Evolutionary conservation across 1,140 invertebrate species (phyloP).

Genomic region (Aricia agestis): DNA sequence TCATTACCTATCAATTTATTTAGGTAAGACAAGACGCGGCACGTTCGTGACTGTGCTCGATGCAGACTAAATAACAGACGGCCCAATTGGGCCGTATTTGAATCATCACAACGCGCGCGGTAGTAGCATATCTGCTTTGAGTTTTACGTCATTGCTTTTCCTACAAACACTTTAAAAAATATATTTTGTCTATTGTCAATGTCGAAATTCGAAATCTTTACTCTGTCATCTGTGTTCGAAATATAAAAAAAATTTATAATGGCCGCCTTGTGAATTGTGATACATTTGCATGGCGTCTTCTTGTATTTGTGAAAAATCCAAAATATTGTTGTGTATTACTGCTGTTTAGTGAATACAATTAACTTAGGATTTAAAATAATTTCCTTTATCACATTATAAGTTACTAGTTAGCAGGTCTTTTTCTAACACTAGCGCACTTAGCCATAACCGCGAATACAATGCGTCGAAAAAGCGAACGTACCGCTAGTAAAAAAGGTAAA

Average conservation of each 20-base stretch:
- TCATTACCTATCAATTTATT: no score
- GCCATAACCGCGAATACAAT: slow-evolving; percentile 32
- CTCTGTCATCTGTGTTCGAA: background rate
- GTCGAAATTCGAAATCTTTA: no score
- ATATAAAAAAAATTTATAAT: background rate
- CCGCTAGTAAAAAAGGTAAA: slow-evolving; percentile 53
- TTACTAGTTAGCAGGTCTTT: background rate
- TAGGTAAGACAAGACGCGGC: no score
- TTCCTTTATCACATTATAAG: background rate
- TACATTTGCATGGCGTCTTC: slow-evolving; percentile 1
- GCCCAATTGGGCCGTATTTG: no score
- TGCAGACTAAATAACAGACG: no score
- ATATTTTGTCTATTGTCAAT: no score
- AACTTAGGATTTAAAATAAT: background rate
- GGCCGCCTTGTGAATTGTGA: background rate
- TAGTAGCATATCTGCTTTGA: no score
- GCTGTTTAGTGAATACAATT: background rate
- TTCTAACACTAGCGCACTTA: background rate
- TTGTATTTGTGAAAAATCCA: background rate
- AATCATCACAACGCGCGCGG: no score
- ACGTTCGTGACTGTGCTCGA: no score
- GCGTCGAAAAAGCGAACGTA: slow-evolving; percentile 68
- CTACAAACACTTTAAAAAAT: no score
- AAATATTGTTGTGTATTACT: background rate
- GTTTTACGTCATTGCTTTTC: no score